Evolutionary conservation across 2,888 invertebrate species (phyloP), one percentile per base, ranked within the genome.

Genomic region (Myopa tessellatipennis): DNA sequence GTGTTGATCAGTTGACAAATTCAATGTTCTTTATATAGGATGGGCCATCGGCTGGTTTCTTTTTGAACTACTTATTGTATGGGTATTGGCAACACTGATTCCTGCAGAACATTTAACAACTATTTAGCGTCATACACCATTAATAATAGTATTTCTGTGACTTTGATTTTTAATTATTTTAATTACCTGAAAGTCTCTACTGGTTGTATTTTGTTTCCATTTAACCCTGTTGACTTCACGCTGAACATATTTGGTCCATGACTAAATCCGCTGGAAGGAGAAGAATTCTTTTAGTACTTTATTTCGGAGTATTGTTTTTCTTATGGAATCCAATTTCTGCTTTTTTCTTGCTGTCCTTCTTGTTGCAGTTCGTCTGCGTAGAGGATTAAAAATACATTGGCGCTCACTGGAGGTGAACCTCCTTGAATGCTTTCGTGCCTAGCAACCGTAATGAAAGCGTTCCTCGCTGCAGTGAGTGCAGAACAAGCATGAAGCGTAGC

Each of bases 191-290:
- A 38, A 38, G 16, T 38, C 36, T 45, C 3, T 8, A 2, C 7
- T 8, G 7, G 1, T 45, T 45, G 45, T 45, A 2, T 8, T 45
- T 45, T 45, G 6, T 45, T 8, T 8, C 1, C 45, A 45, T 45
- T 45, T 45, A 6, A 45, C 7, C 3, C 10, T 45, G 55, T 16
- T 55, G 14, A 63, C 18, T 34, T 58, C 36, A 67, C 14, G 18
- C 70, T 16, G 36, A 14, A 40, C 63, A 74, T 74, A 63, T 65
- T 50, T 74, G 63, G 65, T 63, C 74, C 63, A 74, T 74, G 74
- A 74, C 63, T 74, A 74, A 65, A 36, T 50, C 63, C 3, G 74
- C 8, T 40, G 40, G n/a, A 61, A 38, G n/a, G 45, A 45, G 2
- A 26, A 55, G 26, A 70, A 52, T 6, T n/a, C 68, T 18, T 40